Conservation (phyloP, 2,888 invertebrate genomes). For the Diloba caeruleocephala region DNA sequence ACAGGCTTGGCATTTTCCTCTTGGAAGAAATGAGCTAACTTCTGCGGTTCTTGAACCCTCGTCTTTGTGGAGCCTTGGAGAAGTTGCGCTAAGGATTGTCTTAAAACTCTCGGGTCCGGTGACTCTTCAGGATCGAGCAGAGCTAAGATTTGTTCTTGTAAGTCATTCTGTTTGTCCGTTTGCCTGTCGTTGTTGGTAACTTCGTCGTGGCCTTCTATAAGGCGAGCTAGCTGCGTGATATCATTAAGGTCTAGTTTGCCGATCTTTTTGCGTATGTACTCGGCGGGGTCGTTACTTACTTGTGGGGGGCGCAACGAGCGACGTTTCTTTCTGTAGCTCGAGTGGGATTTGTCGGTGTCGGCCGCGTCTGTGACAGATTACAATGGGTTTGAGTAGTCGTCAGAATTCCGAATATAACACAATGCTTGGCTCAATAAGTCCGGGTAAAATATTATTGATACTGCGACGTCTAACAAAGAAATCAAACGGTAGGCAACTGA, state of each 20-base stretch:
- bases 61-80: constrained; percentile 71
- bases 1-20: constrained; percentile 61
- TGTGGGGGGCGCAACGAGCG: constrained; percentile 74
- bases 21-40: constrained; percentile 69
- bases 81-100: constrained; percentile 72
- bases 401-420: too few species aligned
- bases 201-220: constrained; percentile 79
- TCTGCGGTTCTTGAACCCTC: constrained; percentile 60
- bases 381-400: background rate
- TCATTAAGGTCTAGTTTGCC: constrained; percentile 81
- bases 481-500: background rate
- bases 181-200: constrained; percentile 52
- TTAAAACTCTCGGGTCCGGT: constrained; percentile 70
- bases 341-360: constrained; percentile 78
- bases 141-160: constrained; percentile 81
- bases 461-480: background rate
- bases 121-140: constrained; percentile 78
- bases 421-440: too few species aligned
- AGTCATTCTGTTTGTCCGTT: constrained; percentile 69
- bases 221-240: constrained; percentile 76
- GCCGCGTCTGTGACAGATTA: constrained; percentile 67
- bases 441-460: too few species aligned
- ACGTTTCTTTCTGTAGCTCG: constrained; percentile 80
- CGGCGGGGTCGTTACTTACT: constrained; percentile 84
- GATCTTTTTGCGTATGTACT: constrained; percentile 78